Base-by-base conservation (phyloP, 2,888 invertebrate genomes). In the Trichogramma evanescens region DNA sequence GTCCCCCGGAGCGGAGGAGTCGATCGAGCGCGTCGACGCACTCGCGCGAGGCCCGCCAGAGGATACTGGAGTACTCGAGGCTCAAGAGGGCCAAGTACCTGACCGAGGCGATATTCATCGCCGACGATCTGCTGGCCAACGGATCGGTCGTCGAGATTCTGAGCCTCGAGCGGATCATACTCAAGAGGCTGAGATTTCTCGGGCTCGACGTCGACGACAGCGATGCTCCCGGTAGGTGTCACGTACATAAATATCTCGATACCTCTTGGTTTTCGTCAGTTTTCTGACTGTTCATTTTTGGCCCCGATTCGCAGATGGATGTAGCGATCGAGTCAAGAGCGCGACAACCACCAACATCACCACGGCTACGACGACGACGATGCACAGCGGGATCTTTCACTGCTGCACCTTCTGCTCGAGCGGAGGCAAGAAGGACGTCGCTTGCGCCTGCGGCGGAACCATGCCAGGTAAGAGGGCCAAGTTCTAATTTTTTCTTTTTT, bases 321-420 rank as follows among this genome's bases (percentile, higher is more conserved):
- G 26, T 13, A 68, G 66, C 66, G 57, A 54, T 61, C 63, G 50
- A 52, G 57, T 58, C 54, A 49, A 56, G 66, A 50, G 13, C 42
- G 51, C n/a, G 58, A 60, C 5, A 61, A 66, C 26, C 26, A 26
- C 1, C 26, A 26, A 13, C 13, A 13, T 2, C 13, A 13, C 13
- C 13, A 58, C n/a, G n/a, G n/a, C 41, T 46, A 9, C 26, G 13
- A 54, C 8, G n/a, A 52, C 51, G 9, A 41, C 69, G 6, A 58
- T 84, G 0, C 91, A 91, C 74, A 80, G 80, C 53, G 91, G 91
- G 0, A 83, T 85, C 67, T 91, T 82, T 80, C 91, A 91, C 76
- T 91, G 91, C 72, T 91, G 91, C 73, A 83, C 88, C 40, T 91
- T 90, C 77, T 91, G 91, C 72, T 91, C 91, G 0, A 88, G 89